Conservation (phyloP, 2,888 invertebrate species). For the Pyralis farinalis region DNA sequence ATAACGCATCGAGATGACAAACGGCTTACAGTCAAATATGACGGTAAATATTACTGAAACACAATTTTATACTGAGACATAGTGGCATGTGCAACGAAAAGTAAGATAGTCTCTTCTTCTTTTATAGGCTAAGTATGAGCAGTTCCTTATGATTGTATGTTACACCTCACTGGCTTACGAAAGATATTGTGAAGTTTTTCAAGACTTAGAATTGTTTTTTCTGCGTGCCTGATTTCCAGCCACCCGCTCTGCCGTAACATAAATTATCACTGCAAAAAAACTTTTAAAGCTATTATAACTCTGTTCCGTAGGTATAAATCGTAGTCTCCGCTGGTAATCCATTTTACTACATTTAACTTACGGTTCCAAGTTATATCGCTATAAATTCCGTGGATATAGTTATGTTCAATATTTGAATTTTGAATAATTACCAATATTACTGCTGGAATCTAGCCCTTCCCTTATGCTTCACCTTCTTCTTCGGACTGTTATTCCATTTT, state of each 20-base stretch:
- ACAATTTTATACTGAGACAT: constrained; percentile 20
- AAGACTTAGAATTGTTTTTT: constrained; percentile 49
- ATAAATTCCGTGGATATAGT: not conserved
- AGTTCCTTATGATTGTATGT: no score
- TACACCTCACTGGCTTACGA: no score
- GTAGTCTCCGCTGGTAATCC: constrained; percentile 24
- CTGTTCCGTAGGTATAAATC: constrained; percentile 41
- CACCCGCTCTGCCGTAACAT: constrained; percentile 38
- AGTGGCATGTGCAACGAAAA: constrained; percentile 7
- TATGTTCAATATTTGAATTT: no score
- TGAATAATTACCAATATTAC: no score
- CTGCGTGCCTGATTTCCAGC: constrained; percentile 46
- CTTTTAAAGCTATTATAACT: constrained; percentile 51
- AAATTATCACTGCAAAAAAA: constrained; percentile 51
- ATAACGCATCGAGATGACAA: constrained; percentile 52
- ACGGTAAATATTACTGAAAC: constrained; percentile 43
- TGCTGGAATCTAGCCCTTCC: no score
- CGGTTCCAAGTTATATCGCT: constrained; percentile 4
- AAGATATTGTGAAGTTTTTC: constrained; percentile 46
- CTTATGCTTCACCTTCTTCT: no score
- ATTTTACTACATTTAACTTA: constrained; percentile 19
- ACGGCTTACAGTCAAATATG: constrained; percentile 47
- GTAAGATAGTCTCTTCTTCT: constrained; percentile 2
- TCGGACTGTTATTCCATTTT: no score
- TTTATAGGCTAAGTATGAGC: constrained; percentile 9